Evolutionary conservation across 2,113 vertebrate genomes (phyloP), one percentile per base, ranked within the genome.

Genomic region (Zapus hudsonius): DNA sequence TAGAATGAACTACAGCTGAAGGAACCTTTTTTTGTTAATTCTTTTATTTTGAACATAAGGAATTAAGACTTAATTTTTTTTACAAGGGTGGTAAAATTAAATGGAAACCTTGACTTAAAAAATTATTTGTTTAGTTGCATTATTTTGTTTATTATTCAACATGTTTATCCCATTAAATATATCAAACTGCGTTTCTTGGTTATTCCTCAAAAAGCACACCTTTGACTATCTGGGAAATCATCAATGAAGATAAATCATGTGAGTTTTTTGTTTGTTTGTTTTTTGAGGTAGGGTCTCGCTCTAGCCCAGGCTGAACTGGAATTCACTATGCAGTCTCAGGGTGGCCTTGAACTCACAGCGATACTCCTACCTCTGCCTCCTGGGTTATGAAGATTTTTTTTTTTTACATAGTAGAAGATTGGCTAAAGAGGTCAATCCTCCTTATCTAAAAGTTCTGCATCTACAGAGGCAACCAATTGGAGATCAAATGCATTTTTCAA

Each of bases 31-130:
- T 27, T 75, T 76, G 15, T 70, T 75, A 82, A 25, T 80, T 70
- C 15, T 75, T 55, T 69, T 13, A 38, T 76, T 94, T 70, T 74
- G 29, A 3, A 94, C 15, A 40, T 63, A 87, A 6, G 31, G 25
- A 83, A 61, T 29, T 11, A 61, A 63, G 44, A 74, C n/a, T 70
- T 74, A 66, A 40, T 55, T 84, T 11, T 52, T 7, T 72, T 79
- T 31, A 64, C 19, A 47, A 90, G 74, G 9, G 2, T 33, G 29
- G 80, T 15, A 81, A 42, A 52, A 38, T 17, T 89, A 89, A 25
- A 91, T 80, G 61, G 10, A 91, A 90, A 70, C 76, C n/a, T 67
- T 59, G 44, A 81, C n/a, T 84, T 66, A 84, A 1, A 31, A 80
- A 89, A 84, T 7, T 74, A 82, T 67, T 20, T 31, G 55, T 12